These are phyloP conservation scores for Arrhopalites spinosus DNA, from an alignment of 2,888 invertebrate species.

Conservation along the genomic window DNA sequence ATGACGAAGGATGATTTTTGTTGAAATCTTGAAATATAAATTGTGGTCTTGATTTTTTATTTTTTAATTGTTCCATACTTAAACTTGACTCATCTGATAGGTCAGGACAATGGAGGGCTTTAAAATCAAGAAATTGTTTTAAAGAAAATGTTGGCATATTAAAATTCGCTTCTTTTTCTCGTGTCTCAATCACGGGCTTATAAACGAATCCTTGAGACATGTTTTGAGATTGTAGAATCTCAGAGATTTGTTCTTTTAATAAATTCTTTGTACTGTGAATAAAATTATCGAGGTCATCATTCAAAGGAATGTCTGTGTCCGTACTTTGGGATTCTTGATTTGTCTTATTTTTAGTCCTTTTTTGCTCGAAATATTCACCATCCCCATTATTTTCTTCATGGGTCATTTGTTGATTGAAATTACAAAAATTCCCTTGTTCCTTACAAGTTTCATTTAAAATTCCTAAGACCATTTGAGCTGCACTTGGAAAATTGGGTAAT, in stretches of 20 bases:
- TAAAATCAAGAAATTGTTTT: no score
- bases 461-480: constrained; percentile 10
- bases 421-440: not conserved
- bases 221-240: not conserved
- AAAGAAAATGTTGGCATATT: no score
- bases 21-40: constrained; percentile 1
- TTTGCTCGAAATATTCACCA: not conserved
- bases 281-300: no score
- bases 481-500: not conserved
- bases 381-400: not conserved
- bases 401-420: not conserved
- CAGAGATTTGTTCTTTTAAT: not conserved
- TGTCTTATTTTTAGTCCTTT: not conserved
- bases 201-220: no score
- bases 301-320: no score
- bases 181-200: no score
- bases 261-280: no score
- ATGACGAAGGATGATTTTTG: not conserved
- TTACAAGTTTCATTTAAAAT: constrained; percentile 3
- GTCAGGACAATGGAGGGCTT: no score
- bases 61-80: no score
- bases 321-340: no score
- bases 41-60: not conserved
- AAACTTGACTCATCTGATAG: no score
- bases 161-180: no score